These are phyloP conservation scores for Drosophila rufa DNA, from an alignment of 1,140 invertebrate genomes.

Conservation along the genomic window DNA sequence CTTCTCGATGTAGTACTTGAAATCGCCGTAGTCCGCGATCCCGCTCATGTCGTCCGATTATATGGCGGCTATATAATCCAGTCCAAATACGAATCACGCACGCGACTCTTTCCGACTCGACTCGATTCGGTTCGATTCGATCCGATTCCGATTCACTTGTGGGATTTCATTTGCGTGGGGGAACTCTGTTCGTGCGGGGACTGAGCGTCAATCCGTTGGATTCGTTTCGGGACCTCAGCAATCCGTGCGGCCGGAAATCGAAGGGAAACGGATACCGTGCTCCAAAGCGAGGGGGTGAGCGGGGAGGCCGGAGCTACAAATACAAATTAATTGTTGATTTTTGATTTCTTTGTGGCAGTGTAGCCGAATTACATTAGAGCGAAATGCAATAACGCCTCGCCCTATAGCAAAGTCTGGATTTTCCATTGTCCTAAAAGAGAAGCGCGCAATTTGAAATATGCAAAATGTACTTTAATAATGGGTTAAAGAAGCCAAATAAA, in stretches of 20 bases:
- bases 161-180: conserved; percentile 33
- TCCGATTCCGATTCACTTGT: conserved; percentile 32
- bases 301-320: background rate
- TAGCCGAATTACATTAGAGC: background rate
- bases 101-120: conserved; percentile 10
- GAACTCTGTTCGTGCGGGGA: background rate
- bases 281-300: background rate
- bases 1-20: conserved; percentile 72
- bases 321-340: conserved; percentile 18
- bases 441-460: conserved; percentile 1
- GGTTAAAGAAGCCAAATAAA: background rate
- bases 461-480: background rate
- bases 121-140: conserved; percentile 7
- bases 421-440: background rate
- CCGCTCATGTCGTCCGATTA: conserved; percentile 32
- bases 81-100: conserved; percentile 19
- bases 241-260: background rate
- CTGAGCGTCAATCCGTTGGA: background rate
- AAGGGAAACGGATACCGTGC: background rate
- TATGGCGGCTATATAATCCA: conserved; percentile 24
- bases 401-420: background rate
- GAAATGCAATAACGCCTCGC: background rate
- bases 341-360: conserved; percentile 15
- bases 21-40: conserved; percentile 28
- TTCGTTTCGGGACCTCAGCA: background rate